Conservation (phyloP, 2,113 vertebrate species). For the Gymnorhina tibicen region DNA sequence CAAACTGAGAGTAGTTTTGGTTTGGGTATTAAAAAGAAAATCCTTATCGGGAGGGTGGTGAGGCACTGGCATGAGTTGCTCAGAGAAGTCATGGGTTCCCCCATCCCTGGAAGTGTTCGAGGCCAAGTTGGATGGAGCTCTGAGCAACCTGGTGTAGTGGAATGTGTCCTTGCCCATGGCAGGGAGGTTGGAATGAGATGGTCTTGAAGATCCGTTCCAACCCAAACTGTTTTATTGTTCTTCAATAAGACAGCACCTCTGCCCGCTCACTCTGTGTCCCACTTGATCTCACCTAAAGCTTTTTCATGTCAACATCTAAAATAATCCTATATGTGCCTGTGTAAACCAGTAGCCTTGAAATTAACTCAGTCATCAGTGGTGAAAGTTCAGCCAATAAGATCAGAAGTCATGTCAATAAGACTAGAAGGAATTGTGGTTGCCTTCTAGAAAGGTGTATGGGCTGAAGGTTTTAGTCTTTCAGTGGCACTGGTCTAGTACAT, state of each 20-base stretch:
- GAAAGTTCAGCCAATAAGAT: not conserved
- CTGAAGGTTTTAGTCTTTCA: not conserved
- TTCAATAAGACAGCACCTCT: not conserved
- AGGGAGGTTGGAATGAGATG: not conserved
- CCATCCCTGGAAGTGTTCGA: not conserved
- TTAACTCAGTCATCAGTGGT: fast-evolving
- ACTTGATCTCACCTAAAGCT: not conserved
- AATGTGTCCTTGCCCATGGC: not conserved
- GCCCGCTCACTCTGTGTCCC: not conserved
- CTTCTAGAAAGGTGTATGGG: not conserved
- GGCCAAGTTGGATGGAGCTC: not conserved
- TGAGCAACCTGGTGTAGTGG: not conserved
- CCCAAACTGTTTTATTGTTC: not conserved
- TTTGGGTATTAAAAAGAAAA: not conserved
- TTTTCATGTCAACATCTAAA: not conserved
- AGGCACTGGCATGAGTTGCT: too few relatives aligned
- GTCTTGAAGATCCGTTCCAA: not conserved
- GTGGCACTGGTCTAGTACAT: not conserved
- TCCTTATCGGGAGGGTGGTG: not conserved
- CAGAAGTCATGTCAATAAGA: not conserved
- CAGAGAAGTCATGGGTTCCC: fast-evolving
- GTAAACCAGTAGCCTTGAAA: not conserved
- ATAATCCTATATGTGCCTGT: not conserved
- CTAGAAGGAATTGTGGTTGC: not conserved
- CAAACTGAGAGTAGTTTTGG: not conserved